Percentiles rank a stretch among this genome's conserved stretches.
Evolutionary conservation across 2,113 vertebrate genomes (phyloP).

Genomic region (Leptobrachium ailaonicum): DNA sequence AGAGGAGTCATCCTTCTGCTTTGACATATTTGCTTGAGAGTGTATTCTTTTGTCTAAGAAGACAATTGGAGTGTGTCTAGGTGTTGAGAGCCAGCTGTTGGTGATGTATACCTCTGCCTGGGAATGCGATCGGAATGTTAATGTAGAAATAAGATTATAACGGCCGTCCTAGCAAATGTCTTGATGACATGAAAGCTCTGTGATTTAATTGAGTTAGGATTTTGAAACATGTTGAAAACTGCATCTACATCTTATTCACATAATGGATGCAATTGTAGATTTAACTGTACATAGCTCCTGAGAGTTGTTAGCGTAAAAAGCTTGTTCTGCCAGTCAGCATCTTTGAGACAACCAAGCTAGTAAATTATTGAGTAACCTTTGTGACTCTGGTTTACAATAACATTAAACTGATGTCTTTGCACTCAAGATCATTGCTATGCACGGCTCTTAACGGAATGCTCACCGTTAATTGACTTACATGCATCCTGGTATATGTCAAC

Average conservation of each 20-base stretch:
- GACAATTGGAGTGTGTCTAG: conserved; percentile 17
- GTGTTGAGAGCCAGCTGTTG: not conserved
- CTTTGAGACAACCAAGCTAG: not conserved
- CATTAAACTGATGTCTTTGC: conserved; percentile 2
- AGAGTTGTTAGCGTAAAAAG: conserved; percentile 16
- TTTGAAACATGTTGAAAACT: conserved; percentile 21
- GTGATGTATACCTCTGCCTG: not conserved
- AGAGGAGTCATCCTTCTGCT: not conserved
- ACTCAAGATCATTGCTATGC: not conserved
- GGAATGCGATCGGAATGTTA: not conserved
- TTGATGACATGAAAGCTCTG: not conserved
- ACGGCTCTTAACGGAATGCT: not conserved
- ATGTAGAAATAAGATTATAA: conserved; percentile 10
- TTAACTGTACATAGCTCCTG: not conserved
- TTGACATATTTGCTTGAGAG: no score
- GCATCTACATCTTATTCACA: conserved; percentile 31
- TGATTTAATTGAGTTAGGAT: conserved; percentile 20
- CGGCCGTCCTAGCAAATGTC: conserved; percentile 5
- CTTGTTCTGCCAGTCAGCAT: not conserved
- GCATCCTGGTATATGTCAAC: not conserved
- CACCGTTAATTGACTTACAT: not conserved
- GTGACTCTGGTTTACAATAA: not conserved
- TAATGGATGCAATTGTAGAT: not conserved
- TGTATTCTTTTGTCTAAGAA: conserved; percentile 18
- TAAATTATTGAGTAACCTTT: not conserved